phyloP scores from a whole-genome alignment of 2,113 vertebrate species.

The Epinephelus lanceolatus region DNA sequence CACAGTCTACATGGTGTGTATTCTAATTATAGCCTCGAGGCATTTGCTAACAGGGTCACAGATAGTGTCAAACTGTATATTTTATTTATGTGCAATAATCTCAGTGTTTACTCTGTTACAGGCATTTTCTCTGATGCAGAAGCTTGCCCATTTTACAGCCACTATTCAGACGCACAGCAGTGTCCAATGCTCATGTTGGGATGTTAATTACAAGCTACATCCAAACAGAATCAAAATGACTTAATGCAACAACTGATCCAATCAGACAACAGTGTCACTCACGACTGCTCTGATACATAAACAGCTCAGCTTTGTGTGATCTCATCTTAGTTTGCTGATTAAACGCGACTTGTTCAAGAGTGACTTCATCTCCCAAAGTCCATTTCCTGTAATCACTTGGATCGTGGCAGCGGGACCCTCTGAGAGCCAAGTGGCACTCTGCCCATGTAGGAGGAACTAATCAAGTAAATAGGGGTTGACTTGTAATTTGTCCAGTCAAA shows the following conservation, averaged over 20 bases:
- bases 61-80: not conserved
- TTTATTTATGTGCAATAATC: not conserved
- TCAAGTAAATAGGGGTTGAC: conserved; percentile 65
- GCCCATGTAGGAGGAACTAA: conserved; percentile 52
- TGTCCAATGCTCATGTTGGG: not conserved
- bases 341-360: conserved; percentile 22
- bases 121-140: not conserved
- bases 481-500: conserved; percentile 65
- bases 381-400: conserved; percentile 61
- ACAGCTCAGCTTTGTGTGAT: conserved; percentile 9
- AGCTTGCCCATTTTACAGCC: not conserved
- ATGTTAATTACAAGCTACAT: not conserved
- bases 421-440: conserved; percentile 49
- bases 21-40: conserved; percentile 15
- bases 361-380: conserved; percentile 41
- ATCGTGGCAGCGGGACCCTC: conserved; percentile 16
- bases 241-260: conserved; percentile 12
- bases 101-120: not conserved
- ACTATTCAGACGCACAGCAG: not conserved
- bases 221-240: not conserved
- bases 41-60: conserved; percentile 1
- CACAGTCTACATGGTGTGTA: not conserved
- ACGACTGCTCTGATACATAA: conserved; percentile 16
- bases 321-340: conserved; percentile 35
- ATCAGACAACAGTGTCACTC: conserved; percentile 21